phyloP scores from a whole-genome alignment of 2,888 invertebrate species.

The Zhengitettix transpicula region DNA sequence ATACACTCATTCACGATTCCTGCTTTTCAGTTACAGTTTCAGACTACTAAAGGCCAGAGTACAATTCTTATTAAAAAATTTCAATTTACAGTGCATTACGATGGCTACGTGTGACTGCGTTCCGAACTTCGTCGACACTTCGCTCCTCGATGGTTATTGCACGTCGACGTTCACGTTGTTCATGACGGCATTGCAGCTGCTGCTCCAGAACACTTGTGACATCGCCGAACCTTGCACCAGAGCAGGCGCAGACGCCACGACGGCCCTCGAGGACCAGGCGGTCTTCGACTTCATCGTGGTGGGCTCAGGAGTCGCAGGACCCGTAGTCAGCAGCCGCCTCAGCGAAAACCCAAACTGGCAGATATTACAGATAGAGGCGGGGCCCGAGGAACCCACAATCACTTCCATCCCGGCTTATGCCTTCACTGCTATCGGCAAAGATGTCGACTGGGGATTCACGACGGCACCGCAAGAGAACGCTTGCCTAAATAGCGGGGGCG shows the following conservation, averaged over 20 bases:
- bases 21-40: no score
- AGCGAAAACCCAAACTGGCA: constrained; percentile 27
- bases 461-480: constrained; percentile 24
- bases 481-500: constrained; percentile 25
- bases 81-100: background rate
- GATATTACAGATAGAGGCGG: constrained; percentile 17
- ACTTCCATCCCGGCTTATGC: constrained; percentile 24
- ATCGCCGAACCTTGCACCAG: constrained; percentile 18
- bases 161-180: constrained; percentile 16
- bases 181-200: constrained; percentile 17
- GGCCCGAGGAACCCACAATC: constrained; percentile 28
- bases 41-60: no score
- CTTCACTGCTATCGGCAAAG: constrained; percentile 18
- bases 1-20: no score
- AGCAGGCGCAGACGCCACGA: constrained; percentile 5
- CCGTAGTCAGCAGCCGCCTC: constrained; percentile 30
- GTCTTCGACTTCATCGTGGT: constrained; percentile 20
- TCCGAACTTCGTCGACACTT: constrained; percentile 15
- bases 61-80: no score
- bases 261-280: constrained; percentile 9
- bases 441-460: constrained; percentile 28
- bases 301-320: constrained; percentile 29
- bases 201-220: constrained; percentile 17
- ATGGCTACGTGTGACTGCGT: constrained; percentile 10
- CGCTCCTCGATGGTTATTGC: constrained; percentile 15